phyloP scores from a whole-genome alignment of 2,888 invertebrate species.

The Athalia rosae region DNA sequence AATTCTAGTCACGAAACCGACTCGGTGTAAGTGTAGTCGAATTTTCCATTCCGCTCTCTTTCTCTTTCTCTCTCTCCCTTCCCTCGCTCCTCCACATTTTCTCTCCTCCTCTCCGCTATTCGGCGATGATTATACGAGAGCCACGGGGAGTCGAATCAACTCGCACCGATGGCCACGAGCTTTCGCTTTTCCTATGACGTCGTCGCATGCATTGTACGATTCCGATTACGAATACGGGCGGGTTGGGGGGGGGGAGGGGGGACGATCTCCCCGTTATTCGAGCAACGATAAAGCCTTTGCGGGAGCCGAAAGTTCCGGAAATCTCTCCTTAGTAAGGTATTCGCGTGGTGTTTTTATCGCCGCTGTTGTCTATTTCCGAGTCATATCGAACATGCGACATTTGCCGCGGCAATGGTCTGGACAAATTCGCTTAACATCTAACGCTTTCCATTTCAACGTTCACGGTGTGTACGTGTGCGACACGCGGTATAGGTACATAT shows the following conservation, averaged over 20 bases:
- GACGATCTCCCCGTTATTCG: too few species aligned
- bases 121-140: too few species aligned
- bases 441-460: constrained; percentile 31
- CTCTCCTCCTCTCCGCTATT: background rate
- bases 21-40: background rate
- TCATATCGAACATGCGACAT: constrained; percentile 34
- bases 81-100: too few species aligned
- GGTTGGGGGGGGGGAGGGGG: too few species aligned
- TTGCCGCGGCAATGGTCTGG: constrained; percentile 35
- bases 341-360: background rate
- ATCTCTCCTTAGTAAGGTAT: too few species aligned
- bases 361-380: constrained; percentile 39
- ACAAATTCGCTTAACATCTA: constrained; percentile 28
- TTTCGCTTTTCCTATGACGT: too few species aligned
- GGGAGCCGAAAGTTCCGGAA: too few species aligned
- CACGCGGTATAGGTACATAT: background rate
- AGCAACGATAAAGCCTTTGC: too few species aligned
- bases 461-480: constrained; percentile 2
- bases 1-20: constrained; percentile 39
- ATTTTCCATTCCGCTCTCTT: constrained; percentile 35
- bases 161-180: too few species aligned
- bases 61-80: background rate
- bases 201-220: background rate
- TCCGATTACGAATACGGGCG: background rate
- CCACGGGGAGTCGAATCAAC: too few species aligned